Evolutionary conservation across 2,888 invertebrate species (phyloP).

Genomic region (Perizoma flavofasciatum): DNA sequence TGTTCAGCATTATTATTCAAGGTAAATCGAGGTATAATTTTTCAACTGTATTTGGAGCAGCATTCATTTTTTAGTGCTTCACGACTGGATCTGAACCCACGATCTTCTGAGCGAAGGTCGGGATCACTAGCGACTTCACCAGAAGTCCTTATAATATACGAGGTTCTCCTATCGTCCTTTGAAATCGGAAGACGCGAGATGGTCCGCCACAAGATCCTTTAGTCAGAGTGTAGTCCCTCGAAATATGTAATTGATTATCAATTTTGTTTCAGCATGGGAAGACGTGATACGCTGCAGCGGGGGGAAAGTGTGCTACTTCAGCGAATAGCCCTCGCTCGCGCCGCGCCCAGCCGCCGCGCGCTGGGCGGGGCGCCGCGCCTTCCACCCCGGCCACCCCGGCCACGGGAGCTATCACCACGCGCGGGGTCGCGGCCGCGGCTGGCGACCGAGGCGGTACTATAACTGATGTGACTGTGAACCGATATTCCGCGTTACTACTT

Average conservation of each 20-base stretch:
- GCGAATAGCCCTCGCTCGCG: slow-evolving; percentile 56
- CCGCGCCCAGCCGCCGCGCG: background rate
- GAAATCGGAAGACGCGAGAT: no score
- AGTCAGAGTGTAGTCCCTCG: background rate
- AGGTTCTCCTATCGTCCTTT: no score
- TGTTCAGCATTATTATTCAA: no score
- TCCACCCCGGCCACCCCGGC: slow-evolving; percentile 8
- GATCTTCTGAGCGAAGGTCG: no score
- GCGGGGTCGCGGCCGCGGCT: background rate
- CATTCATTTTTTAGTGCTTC: no score
- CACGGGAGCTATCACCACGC: background rate
- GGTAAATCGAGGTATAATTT: no score
- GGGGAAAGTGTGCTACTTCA: slow-evolving; percentile 77
- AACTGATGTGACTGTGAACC: background rate
- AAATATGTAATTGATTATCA: background rate
- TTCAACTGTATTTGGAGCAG: no score
- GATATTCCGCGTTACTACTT: no score
- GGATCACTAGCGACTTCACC: no score
- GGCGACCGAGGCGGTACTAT: slow-evolving; percentile 1
- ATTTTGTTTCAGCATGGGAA: slow-evolving; percentile 87
- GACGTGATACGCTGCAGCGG: slow-evolving; percentile 84
- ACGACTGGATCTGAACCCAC: no score
- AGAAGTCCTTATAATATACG: no score
- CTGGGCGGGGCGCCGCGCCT: slow-evolving; percentile 10
- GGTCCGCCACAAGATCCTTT: background rate